A percentile compares a stretch with the other conserved stretches of the same genome.
phyloP scores from a whole-genome alignment of 2,888 invertebrate species.

The Lepidonotus clava region DNA sequence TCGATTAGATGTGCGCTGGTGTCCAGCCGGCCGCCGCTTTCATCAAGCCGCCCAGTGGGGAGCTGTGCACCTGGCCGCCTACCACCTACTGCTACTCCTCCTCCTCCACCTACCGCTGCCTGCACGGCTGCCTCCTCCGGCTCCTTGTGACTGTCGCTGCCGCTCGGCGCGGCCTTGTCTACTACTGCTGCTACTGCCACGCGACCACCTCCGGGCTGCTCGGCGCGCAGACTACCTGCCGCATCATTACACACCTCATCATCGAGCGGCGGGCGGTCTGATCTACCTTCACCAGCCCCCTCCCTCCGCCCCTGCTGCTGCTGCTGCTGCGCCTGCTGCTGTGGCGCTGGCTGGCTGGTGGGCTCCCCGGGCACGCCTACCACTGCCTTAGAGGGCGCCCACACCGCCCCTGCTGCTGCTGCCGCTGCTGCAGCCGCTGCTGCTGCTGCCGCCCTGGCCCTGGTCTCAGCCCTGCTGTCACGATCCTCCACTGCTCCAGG shows the following conservation, averaged over 20 bases:
- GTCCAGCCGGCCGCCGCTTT: neutral
- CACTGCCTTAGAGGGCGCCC: neutral
- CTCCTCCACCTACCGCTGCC: neutral
- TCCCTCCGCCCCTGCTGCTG: slow-evolving; percentile 19
- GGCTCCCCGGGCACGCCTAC: slow-evolving; percentile 24
- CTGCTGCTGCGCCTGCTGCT: slow-evolving; percentile 20
- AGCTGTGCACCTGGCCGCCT: neutral
- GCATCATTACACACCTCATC: slow-evolving; percentile 48
- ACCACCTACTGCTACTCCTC: neutral
- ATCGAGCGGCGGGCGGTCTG: slow-evolving; percentile 24
- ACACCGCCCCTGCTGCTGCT: neutral
- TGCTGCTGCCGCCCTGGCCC: slow-evolving; percentile 22
- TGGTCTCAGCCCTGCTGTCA: slow-evolving; percentile 21
- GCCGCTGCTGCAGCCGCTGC: slow-evolving; percentile 7
- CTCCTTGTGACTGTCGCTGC: neutral
- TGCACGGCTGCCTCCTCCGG: neutral
- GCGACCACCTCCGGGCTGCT: slow-evolving; percentile 32
- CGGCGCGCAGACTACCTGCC: slow-evolving; percentile 42
- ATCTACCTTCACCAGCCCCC: neutral
- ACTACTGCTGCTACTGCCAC: slow-evolving; percentile 12
- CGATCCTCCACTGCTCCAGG: neutral
- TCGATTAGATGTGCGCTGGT: slow-evolving; percentile 2
- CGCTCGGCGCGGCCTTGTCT: neutral
- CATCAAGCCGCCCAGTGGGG: neutral
- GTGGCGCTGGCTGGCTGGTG: neutral